These are phyloP conservation scores for Ficedula albicollis DNA, from an alignment of 2,797 vertebrate genomes.

Conservation along the genomic window DNA sequence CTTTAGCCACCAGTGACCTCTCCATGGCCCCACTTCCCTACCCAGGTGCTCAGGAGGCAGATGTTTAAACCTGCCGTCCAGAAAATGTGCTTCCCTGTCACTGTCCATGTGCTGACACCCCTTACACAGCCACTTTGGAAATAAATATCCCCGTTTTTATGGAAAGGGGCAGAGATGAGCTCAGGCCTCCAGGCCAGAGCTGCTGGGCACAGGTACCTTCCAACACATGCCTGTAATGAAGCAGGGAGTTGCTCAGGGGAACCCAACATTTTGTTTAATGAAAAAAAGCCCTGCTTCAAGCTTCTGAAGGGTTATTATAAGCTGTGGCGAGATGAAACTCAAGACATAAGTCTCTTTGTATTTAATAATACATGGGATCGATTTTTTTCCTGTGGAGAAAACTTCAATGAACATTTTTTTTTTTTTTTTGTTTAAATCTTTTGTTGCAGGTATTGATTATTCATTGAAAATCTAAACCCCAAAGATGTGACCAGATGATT, in stretches of 20 bases:
- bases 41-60: background rate
- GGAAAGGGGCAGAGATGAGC: background rate
- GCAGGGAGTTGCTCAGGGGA: background rate
- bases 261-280: background rate
- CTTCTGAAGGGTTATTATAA: slow-evolving; percentile 22
- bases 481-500: background rate
- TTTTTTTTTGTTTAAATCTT: background rate
- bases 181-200: background rate
- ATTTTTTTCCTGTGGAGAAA: background rate
- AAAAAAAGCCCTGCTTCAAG: background rate
- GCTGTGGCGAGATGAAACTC: background rate
- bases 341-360: background rate
- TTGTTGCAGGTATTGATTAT: slow-evolving; percentile 7
- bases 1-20: background rate
- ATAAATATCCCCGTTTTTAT: background rate
- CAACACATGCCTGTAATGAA: background rate
- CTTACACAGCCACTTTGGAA: background rate
- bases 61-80: background rate
- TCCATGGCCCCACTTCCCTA: background rate
- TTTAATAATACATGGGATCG: slow-evolving; percentile 12
- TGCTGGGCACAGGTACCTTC: background rate
- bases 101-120: background rate
- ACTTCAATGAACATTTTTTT: background rate
- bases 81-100: background rate
- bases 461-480: slow-evolving; percentile 2